Percentiles rank a stretch among this genome's conserved stretches.
These are phyloP conservation scores for Spicauda simplicius DNA, from an alignment of 2,888 invertebrate genomes.

Conservation along the genomic window DNA sequence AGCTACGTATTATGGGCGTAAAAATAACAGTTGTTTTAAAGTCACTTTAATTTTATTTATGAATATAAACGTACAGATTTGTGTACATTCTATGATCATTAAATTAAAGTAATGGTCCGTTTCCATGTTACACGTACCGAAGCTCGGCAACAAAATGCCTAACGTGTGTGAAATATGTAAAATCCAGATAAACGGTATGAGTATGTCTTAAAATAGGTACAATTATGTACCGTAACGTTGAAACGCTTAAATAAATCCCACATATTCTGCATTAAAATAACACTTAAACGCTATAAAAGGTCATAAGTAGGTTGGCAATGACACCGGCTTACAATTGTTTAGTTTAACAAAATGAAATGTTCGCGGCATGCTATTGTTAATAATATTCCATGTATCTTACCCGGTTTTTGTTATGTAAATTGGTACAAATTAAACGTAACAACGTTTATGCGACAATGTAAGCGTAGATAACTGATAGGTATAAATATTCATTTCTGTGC, in stretches of 20 bases:
- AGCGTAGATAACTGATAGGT: too few relatives aligned
- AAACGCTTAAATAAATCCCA: too few relatives aligned
- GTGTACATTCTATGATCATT: neutral
- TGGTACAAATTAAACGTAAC: too few relatives aligned
- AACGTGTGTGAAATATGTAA: neutral
- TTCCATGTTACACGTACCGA: neutral
- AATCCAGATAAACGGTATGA: neutral
- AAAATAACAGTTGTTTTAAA: too few relatives aligned
- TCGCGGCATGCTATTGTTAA: constrained; percentile 33
- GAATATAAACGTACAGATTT: too few relatives aligned
- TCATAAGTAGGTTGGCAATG: constrained; percentile 48
- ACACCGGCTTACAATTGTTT: constrained; percentile 54
- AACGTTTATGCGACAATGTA: too few relatives aligned
- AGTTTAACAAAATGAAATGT: constrained; percentile 49
- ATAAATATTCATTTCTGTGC: too few relatives aligned
- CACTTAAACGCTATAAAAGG: neutral
- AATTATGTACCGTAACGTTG: neutral
- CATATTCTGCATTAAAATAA: too few relatives aligned
- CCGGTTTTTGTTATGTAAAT: too few relatives aligned
- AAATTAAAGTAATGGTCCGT: neutral
- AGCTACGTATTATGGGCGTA: too few relatives aligned
- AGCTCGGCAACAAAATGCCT: neutral
- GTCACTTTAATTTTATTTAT: too few relatives aligned
- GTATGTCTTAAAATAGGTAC: neutral
- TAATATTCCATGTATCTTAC: neutral